phyloP scores from a whole-genome alignment of 1,140 invertebrate genomes.

The Catajapyx aquilonaris region DNA sequence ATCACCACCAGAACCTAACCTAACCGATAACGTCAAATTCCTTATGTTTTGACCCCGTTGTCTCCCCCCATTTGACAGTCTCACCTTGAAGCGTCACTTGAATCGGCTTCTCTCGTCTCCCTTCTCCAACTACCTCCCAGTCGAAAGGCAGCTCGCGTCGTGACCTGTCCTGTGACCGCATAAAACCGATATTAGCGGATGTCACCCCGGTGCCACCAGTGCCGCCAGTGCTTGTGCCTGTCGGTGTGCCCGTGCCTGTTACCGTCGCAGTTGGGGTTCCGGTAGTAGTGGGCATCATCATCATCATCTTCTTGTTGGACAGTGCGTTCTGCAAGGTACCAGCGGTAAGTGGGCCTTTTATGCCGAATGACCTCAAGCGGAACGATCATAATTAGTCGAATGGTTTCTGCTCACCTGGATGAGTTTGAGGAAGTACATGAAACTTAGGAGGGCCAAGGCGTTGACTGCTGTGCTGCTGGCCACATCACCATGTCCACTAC shows the following conservation, averaged over 20 bases:
- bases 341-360: background rate
- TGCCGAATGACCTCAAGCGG: background rate
- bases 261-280: background rate
- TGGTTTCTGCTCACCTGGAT: constrained; percentile 12
- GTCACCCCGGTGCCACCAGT: too few relatives aligned
- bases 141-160: background rate
- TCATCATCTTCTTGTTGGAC: background rate
- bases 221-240: too few relatives aligned
- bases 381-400: background rate
- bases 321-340: background rate
- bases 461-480: constrained; percentile 11
- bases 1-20: too few relatives aligned
- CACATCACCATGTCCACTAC: background rate
- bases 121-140: background rate
- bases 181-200: too few relatives aligned
- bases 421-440: constrained; percentile 15
- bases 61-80: too few relatives aligned
- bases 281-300: too few relatives aligned
- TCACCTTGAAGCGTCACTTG: too few relatives aligned
- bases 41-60: too few relatives aligned
- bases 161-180: background rate
- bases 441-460: constrained; percentile 15
- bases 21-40: too few relatives aligned
- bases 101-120: background rate
- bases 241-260: background rate